Base-by-base conservation (phyloP, 64 coral and sea anemone genomes). In the Porites australiensis region DNA sequence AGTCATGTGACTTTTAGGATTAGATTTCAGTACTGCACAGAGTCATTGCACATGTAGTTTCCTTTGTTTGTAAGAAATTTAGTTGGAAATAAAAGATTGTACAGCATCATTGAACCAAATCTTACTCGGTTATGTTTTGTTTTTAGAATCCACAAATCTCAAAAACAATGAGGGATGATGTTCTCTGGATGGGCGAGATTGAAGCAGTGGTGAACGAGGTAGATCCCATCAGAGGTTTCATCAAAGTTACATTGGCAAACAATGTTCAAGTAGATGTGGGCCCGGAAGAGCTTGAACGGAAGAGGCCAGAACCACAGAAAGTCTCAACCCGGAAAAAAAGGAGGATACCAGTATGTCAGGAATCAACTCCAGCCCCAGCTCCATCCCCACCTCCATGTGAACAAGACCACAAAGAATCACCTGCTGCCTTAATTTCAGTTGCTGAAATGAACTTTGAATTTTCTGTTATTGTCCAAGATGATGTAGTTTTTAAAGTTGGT, bases 401-500 rank as follows among this genome's bases (percentile, higher is more conserved):
- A 37, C 27, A 37, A 37, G 27, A 37, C 27, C 27, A 37, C 27
- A 37, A 37, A 37, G 27, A 37, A 37, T 37, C 27, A 37, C 27
- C 27, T 37, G 27, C 27, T 0, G 27, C 27, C 27, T 37, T 37
- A 37, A 37, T 37, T 37, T 37, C 27, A 37, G 27, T 37, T 37
- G 27, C 27, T 0, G 27, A 37, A 37, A 37, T 37, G 27, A 37
- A 37, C 27, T 37, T 37, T 37, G 27, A 37, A 19, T 66, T 66
- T 66, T 66, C 63, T 66, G 63, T 66, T 66, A 18, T 66, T 66
- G 3, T 66, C n/a, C 2, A 66, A 66, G 63, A 66, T 66, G 63
- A 19, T 66, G 13, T 66, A 66, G 63, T 66, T 66, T 66, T 66
- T 66, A 66, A 66, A 70, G 88, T 90, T 50, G 88, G 88, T 22